Percentiles rank a stretch among this genome's conserved stretches.
phyloP scores from a whole-genome alignment of 2,113 vertebrate genomes.

The Tonatia bakeri region DNA sequence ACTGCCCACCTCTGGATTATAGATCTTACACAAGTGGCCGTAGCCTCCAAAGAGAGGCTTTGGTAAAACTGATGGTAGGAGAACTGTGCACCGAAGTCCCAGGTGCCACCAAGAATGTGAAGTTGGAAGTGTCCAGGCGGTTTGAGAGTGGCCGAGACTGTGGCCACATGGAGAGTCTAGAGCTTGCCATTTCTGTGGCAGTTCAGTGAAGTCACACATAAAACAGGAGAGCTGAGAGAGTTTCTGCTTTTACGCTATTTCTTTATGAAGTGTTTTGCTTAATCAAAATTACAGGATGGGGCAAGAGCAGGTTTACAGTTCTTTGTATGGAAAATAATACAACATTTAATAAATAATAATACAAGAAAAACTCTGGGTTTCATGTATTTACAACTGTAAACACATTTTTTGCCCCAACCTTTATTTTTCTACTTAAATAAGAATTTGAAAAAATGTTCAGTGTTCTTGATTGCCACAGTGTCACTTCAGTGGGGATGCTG shows the following conservation, averaged over 20 bases:
- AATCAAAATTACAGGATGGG: background rate
- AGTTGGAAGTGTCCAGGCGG: background rate
- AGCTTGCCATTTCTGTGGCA: background rate
- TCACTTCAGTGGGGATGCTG: background rate
- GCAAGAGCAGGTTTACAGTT: background rate
- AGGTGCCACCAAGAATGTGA: background rate
- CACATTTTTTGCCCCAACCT: background rate
- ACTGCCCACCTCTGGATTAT: background rate
- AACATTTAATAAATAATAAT: background rate
- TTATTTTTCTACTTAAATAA: slow-evolving; percentile 7
- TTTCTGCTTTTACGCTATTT: background rate
- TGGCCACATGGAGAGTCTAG: background rate
- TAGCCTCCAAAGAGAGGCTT: background rate
- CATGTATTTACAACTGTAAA: background rate
- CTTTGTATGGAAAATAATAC: background rate
- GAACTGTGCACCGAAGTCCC: background rate
- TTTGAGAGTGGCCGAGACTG: background rate
- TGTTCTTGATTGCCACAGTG: background rate
- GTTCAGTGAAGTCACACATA: background rate
- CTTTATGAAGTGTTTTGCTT: slow-evolving; percentile 12
- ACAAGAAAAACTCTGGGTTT: background rate
- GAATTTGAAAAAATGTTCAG: background rate
- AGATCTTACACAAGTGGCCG: background rate
- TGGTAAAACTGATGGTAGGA: background rate
- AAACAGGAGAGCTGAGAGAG: background rate